Base-by-base conservation (phyloP, 2,113 vertebrate species). In the Parus major region DNA sequence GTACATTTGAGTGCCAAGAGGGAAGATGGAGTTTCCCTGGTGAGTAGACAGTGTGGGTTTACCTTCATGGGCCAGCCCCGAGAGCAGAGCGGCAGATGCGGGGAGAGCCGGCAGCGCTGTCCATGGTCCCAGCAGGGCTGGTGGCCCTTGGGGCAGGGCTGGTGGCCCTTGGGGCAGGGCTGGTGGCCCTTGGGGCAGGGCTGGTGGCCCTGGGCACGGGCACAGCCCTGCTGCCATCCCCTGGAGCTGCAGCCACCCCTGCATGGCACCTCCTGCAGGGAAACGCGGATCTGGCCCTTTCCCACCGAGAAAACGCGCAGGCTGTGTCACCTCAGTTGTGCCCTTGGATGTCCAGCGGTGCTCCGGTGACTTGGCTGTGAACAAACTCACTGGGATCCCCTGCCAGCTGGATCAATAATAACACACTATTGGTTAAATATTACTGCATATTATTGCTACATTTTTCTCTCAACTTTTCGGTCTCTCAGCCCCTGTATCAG, bases 221-320 rank as follows among this genome's bases (percentile, higher is more conserved):
- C 36, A 39, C 9, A 10, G 36, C 36, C 36, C 36, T 39, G 36
- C 36, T 39, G 36, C 36, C 36, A 39, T 39, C 36, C 36, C 36
- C 36, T 39, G 36, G 36, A 39, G 36, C 36, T 39, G 39, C 39
- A 39, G 39, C 11, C 39, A 39, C 39, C 39, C 11, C 39, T 39
- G 39, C 39, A 39, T 39, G 39, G 39, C 39, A 39, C 39, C 39
- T 39, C 39, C 39, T 39, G 39, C 39, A 39, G 39, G 3, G n/a
- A 35, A 4, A 53, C 4, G 0, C 2, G 8, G 0, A 0, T 72
- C 49, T 19, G 0, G 0, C 4, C 23, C 4, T 27, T 46, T 72
- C 10, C 18, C 9, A 3, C 4, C 11, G 42, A 50, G 42, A 27
- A 84, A 77, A 27, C 24, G 11, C 41, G 36, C 25, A 3, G 27